Evolutionary conservation across 2,797 vertebrate genomes (phyloP).

Genomic region (Emydoidea blandingii): DNA sequence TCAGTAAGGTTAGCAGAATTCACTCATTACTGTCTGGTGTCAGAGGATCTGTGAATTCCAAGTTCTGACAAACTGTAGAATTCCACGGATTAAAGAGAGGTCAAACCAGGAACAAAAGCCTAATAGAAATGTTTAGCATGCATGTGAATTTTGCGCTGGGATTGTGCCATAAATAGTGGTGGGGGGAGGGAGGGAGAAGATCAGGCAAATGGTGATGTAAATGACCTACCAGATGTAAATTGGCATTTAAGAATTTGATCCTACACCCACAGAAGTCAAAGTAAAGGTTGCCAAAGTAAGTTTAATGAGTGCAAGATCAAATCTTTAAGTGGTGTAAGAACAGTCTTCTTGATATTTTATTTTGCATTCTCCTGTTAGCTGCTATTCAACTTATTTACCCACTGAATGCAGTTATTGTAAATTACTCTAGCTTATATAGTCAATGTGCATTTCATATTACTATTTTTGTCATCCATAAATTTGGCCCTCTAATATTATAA

Average conservation of each 20-base stretch:
- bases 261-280: not conserved
- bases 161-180: not conserved
- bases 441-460: not conserved
- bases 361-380: not conserved
- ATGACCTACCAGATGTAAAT: not conserved
- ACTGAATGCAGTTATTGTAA: not conserved
- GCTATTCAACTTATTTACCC: not conserved
- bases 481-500: not conserved
- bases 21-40: not conserved
- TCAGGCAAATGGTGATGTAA: not conserved
- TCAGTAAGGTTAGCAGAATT: not conserved
- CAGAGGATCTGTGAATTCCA: not conserved
- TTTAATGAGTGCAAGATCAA: not conserved
- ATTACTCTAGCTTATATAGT: not conserved
- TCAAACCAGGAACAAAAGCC: not conserved
- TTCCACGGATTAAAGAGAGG: not conserved
- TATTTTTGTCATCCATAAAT: not conserved
- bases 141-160: not conserved
- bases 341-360: not conserved
- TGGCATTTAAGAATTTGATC: not conserved
- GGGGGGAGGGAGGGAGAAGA: not conserved
- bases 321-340: not conserved
- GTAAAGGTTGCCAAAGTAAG: not conserved
- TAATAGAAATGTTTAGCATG: not conserved
- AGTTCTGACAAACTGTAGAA: not conserved